These are phyloP conservation scores for Argopecten irradians DNA, from an alignment of 1,140 invertebrate species.

Conservation along the genomic window DNA sequence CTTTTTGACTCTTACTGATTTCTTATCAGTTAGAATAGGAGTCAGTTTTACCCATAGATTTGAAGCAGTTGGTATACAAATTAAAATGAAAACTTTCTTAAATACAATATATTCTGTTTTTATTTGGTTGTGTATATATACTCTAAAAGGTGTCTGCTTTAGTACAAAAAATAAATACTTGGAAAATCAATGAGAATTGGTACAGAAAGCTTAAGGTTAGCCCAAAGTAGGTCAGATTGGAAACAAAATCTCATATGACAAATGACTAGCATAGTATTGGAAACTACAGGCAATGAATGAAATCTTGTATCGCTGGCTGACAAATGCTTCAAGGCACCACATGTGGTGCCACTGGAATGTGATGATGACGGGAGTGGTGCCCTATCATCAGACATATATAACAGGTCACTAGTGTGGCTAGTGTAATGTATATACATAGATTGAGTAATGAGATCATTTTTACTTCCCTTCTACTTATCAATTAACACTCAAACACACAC, in stretches of 20 bases:
- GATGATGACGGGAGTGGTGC: background rate
- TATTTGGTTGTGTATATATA: too few species aligned
- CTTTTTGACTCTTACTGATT: too few species aligned
- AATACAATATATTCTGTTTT: too few species aligned
- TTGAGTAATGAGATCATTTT: conserved; percentile 11
- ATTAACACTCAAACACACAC: too few species aligned
- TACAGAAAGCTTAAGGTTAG: too few species aligned
- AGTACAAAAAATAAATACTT: too few species aligned
- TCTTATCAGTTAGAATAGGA: too few species aligned
- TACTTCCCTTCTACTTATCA: background rate
- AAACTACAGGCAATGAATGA: background rate
- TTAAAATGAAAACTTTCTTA: too few species aligned
- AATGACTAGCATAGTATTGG: background rate
- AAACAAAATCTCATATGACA: background rate
- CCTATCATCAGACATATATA: background rate
- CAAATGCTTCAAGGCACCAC: background rate
- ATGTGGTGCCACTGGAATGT: background rate
- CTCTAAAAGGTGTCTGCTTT: too few species aligned
- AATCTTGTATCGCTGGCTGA: too few species aligned
- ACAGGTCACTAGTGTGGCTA: background rate
- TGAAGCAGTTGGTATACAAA: background rate
- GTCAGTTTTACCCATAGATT: background rate
- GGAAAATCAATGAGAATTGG: too few species aligned
- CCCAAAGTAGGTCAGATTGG: background rate
- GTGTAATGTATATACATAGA: background rate